Base-by-base conservation (phyloP, 2,113 vertebrate species). In the Noctilio leporinus region DNA sequence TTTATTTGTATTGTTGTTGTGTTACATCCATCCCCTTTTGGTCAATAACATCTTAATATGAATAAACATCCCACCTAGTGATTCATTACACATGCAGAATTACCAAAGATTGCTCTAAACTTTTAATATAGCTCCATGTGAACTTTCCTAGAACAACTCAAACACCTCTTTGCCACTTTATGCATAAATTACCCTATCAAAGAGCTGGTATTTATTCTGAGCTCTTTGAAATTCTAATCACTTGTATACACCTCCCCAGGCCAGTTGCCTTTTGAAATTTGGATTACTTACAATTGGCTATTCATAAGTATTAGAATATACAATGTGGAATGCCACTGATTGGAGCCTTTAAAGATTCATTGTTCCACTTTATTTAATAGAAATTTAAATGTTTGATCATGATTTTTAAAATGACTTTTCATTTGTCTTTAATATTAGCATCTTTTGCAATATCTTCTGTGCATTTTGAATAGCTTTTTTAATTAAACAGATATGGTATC, bases 211-310 rank as follows among this genome's bases (percentile, higher is more conserved):
- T 98, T 98, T 98, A 98, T 97, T 98, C 97, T 96, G 95, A 97
- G 97, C 98, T 98, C 97, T 98, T 98, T 98, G 98, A 98, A 98
- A 98, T 98, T 98, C 98, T 98, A 98, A 98, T 98, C 98, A 98
- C 98, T 98, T 98, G 94, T 98, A 96, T 92, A 98, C 96, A 98
- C 98, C 98, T 98, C 98, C 98, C 96, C 95, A 96, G 97, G 97
- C 98, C 97, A 98, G 96, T 96, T 96, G 97, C 97, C 96, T 98
- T 97, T 97, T 97, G 95, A 97, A 98, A 98, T 98, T 92, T 97
- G 98, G 98, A 98, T 98, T 98, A 91, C 97, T 98, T 97, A 98
- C 98, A 98, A 98, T 98, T 94, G 97, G 93, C 98, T 97, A 98
- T 98, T 98, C 98, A 98, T 97, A 97, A 97, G 2, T 91, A 20